Conservation (phyloP, 2,797 vertebrate species). For the Onychomys torridus region DNA sequence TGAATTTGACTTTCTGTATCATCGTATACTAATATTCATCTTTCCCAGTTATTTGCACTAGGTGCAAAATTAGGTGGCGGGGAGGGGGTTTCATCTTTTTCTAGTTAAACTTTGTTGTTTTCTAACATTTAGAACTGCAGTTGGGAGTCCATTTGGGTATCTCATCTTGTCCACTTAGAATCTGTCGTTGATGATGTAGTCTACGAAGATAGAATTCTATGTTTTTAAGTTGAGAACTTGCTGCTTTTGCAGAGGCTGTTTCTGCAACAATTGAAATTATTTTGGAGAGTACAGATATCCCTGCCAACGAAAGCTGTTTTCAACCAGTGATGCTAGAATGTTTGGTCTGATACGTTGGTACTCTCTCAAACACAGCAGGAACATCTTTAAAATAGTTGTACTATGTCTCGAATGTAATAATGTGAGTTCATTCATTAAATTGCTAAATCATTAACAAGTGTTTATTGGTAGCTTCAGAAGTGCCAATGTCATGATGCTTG, state of each 20-base stretch:
- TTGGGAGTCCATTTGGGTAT: neutral
- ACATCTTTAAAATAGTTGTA: neutral
- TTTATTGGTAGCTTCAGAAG: neutral
- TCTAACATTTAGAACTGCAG: neutral
- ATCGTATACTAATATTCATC: neutral
- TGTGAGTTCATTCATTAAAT: slow-evolving; percentile 22
- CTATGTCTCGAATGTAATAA: neutral
- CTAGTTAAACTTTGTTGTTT: neutral
- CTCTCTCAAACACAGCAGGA: slow-evolving; percentile 6
- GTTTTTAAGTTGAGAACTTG: slow-evolving; percentile 16
- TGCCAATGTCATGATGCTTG: neutral
- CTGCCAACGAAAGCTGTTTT: slow-evolving; percentile 24
- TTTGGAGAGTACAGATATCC: neutral
- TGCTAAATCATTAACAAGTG: slow-evolving; percentile 14
- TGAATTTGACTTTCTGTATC: neutral
- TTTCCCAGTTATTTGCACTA: neutral
- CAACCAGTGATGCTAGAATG: neutral
- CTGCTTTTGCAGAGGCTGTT: neutral
- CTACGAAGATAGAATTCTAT: neutral
- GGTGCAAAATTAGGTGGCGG: neutral
- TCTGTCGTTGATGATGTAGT: neutral
- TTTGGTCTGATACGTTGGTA: neutral
- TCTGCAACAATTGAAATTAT: slow-evolving; percentile 31
- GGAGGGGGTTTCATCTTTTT: neutral
- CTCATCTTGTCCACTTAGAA: neutral